Evolutionary conservation across 1,140 invertebrate species (phyloP).

Genomic region (Leptinotarsa undecemlineata): DNA sequence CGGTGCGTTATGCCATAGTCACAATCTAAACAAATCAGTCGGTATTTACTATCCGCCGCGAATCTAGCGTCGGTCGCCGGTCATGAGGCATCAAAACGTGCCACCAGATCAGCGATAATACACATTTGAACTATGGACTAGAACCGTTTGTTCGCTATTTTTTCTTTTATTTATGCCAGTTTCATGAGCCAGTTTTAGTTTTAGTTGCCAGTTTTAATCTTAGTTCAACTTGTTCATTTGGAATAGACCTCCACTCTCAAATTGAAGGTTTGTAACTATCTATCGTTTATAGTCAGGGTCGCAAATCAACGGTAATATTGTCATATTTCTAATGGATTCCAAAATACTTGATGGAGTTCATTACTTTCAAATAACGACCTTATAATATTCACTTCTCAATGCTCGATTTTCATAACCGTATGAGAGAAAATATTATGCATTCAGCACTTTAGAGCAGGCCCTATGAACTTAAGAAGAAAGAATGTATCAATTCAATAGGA

Average conservation of each 20-base stretch:
- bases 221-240: conserved; percentile 3
- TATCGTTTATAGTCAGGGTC: background rate
- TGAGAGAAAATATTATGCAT: too few species aligned
- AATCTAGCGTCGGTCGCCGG: background rate
- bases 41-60: conserved; percentile 18
- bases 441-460: too few species aligned
- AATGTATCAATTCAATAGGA: too few species aligned
- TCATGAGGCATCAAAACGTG: conserved; percentile 18
- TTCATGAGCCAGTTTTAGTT: conserved; percentile 18
- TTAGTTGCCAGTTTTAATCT: conserved; percentile 14
- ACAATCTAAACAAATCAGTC: conserved; percentile 22
- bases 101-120: conserved; percentile 15
- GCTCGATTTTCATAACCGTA: too few species aligned
- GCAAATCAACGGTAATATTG: too few species aligned
- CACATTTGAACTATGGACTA: conserved; percentile 16
- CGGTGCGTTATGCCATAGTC: conserved; percentile 32
- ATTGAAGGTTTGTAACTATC: conserved; percentile 8
- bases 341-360: too few species aligned
- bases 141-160: background rate
- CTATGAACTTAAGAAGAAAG: too few species aligned
- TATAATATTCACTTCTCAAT: too few species aligned
- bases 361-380: too few species aligned
- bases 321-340: too few species aligned
- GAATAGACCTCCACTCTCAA: background rate
- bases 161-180: conserved; percentile 7